A percentile compares a stretch with the other conserved stretches of the same genome.
Conservation (phyloP, 1,140 invertebrate species). For the Geopemphigus sp. region DNA sequence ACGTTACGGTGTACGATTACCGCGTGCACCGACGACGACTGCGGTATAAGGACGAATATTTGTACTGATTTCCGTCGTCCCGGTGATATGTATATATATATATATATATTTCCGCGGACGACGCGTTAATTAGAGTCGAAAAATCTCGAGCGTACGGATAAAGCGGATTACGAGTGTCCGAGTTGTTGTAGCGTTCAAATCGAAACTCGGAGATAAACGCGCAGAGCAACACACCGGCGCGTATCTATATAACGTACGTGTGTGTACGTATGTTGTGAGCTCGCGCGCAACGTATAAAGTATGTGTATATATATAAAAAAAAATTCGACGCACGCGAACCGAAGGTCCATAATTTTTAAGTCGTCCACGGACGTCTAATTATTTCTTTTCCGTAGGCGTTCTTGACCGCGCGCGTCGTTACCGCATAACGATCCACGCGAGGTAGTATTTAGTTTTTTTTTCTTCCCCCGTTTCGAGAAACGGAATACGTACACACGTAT, state of each 20-base stretch:
- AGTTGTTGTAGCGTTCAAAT: slow-evolving; percentile 10
- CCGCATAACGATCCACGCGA: slow-evolving; percentile 32
- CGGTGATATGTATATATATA: too few species aligned
- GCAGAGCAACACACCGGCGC: neutral
- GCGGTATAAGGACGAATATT: too few species aligned
- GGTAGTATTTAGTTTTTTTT: slow-evolving; percentile 23
- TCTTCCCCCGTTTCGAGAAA: neutral
- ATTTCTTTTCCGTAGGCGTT: slow-evolving; percentile 46
- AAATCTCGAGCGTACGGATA: neutral
- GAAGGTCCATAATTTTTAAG: slow-evolving; percentile 36
- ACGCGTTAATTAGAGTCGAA: slow-evolving; percentile 21
- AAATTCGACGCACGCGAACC: slow-evolving; percentile 20
- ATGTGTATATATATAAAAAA: neutral
- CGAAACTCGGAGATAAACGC: neutral
- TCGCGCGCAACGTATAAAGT: too few species aligned
- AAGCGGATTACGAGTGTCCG: neutral
- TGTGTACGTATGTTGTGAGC: too few species aligned
- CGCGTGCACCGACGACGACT: too few species aligned
- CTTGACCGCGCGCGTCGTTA: slow-evolving; percentile 22
- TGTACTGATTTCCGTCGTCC: too few species aligned
- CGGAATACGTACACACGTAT: neutral
- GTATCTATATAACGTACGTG: neutral
- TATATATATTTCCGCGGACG: slow-evolving; percentile 6
- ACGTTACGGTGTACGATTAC: neutral
- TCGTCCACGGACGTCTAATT: slow-evolving; percentile 40